These are phyloP conservation scores for Crocodylus rhombifer DNA, from an alignment of 2,797 vertebrate genomes.

Conservation along the genomic window DNA sequence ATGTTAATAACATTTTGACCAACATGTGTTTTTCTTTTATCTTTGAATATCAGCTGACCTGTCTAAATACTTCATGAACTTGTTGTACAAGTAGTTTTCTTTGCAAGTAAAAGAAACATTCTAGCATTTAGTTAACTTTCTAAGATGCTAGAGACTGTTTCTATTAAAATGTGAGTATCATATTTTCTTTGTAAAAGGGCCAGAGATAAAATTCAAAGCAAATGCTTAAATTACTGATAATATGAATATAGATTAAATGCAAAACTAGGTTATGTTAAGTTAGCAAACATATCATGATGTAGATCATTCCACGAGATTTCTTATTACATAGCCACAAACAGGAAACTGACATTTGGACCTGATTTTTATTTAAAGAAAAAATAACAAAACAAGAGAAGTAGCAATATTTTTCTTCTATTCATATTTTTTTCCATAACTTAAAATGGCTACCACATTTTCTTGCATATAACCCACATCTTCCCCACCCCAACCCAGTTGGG, in stretches of 20 bases:
- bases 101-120: not conserved
- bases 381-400: not conserved
- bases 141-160: not conserved
- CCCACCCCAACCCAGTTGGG: too few species aligned
- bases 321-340: not conserved
- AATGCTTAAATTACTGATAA: not conserved
- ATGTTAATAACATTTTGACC: conserved; percentile 36
- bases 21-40: conserved; percentile 63
- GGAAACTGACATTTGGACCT: not conserved
- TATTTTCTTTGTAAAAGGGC: not conserved
- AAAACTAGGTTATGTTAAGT: not conserved
- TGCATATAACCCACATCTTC: not conserved
- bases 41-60: conserved; percentile 46
- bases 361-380: not conserved
- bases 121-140: not conserved
- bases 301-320: not conserved
- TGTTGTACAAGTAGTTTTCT: not conserved
- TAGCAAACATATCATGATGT: not conserved
- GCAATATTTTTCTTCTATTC: not conserved
- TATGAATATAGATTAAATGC: not conserved
- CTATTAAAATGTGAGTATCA: not conserved
- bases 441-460: not conserved
- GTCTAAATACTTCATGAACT: not conserved
- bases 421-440: not conserved
- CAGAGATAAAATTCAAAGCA: not conserved